These are phyloP conservation scores for Staurois parvus DNA, from an alignment of 2,797 vertebrate species.

Conservation along the genomic window DNA sequence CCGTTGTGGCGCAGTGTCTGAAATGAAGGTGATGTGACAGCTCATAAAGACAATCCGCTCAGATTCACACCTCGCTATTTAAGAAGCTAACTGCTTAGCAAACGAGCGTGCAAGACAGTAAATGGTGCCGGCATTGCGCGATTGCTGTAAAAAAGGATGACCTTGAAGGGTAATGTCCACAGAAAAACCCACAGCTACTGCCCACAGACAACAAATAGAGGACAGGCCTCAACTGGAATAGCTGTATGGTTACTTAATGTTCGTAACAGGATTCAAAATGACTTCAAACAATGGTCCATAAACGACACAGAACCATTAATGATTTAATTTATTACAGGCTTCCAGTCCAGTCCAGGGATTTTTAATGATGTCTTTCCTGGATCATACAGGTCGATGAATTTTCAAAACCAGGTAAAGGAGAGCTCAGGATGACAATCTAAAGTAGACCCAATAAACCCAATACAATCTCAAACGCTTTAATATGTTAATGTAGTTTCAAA, in stretches of 20 bases:
- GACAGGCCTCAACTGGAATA: conserved; percentile 61
- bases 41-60: conserved; percentile 21
- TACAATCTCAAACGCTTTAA: too few relatives aligned
- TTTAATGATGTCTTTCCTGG: conserved; percentile 71
- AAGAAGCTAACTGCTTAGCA: conserved; percentile 30
- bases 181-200: background rate
- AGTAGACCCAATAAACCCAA: too few relatives aligned
- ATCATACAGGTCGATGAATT: conserved; percentile 63
- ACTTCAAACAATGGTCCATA: conserved; percentile 65
- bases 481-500: too few relatives aligned
- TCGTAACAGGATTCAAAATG: conserved; percentile 65
- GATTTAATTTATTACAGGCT: conserved; percentile 66
- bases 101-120: conserved; percentile 9
- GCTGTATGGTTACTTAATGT: conserved; percentile 56
- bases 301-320: conserved; percentile 64
- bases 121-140: conserved; percentile 18
- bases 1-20: conserved; percentile 21
- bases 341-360: conserved; percentile 60
- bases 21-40: conserved; percentile 46
- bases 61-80: conserved; percentile 14
- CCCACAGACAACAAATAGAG: conserved; percentile 33
- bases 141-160: conserved; percentile 44
- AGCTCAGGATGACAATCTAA: too few relatives aligned
- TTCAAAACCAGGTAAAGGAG: too few relatives aligned
- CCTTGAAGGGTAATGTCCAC: conserved; percentile 54